phyloP scores from a whole-genome alignment of 1,140 invertebrate species.

The Ips typographus region DNA sequence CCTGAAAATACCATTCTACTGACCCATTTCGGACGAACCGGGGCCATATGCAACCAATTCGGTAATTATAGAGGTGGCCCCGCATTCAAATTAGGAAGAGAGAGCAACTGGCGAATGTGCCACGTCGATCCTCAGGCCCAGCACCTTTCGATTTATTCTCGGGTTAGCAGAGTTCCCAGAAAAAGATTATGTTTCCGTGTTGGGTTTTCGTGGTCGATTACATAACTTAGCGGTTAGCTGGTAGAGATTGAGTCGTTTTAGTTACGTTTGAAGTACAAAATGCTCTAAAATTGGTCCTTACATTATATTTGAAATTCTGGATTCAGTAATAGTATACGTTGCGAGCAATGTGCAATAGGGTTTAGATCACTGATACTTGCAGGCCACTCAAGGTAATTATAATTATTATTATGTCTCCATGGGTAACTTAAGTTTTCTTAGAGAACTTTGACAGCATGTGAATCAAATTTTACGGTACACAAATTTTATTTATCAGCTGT shows the following conservation, averaged over 20 bases:
- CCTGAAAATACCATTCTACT: constrained; percentile 31
- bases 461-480: too few species aligned
- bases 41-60: constrained; percentile 23
- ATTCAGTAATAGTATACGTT: neutral
- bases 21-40: constrained; percentile 17
- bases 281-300: neutral
- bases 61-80: constrained; percentile 25
- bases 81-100: constrained; percentile 13
- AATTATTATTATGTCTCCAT: too few species aligned
- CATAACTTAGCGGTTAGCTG: neutral
- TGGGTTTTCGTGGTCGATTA: neutral
- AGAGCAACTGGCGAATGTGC: constrained; percentile 22
- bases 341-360: neutral
- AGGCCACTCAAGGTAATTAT: neutral
- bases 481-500: too few species aligned
- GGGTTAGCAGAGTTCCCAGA: constrained; percentile 7
- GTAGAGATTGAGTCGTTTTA: neutral
- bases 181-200: constrained; percentile 28
- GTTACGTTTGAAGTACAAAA: neutral
- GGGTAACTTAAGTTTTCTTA: too few species aligned
- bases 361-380: neutral
- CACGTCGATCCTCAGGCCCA: constrained; percentile 12
- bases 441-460: too few species aligned
- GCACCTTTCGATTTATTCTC: neutral
- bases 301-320: neutral